phyloP scores from a whole-genome alignment of 2,888 invertebrate species.

The Actias luna region DNA sequence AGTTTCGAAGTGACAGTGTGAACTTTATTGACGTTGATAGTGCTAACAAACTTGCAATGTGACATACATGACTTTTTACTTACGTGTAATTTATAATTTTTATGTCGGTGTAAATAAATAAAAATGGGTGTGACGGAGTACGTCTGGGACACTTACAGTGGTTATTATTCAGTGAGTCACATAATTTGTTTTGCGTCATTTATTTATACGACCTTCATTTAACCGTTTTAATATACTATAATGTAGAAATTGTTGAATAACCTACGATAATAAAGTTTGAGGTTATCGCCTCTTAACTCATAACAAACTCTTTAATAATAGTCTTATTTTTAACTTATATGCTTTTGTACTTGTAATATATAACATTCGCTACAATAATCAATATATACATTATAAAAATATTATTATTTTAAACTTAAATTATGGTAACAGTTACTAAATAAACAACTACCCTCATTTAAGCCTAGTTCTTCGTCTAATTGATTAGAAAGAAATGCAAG shows the following conservation, averaged over 20 bases:
- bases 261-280: conserved; percentile 12
- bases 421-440: background rate
- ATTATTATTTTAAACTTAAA: background rate
- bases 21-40: conserved; percentile 43
- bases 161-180: conserved; percentile 73
- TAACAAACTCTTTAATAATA: conserved; percentile 39
- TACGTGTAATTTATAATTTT: conserved; percentile 42
- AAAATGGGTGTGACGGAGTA: conserved; percentile 77
- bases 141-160: conserved; percentile 76
- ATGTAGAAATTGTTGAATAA: conserved; percentile 1
- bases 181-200: conserved; percentile 22
- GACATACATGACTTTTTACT: conserved; percentile 31
- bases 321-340: background rate
- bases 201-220: conserved; percentile 17
- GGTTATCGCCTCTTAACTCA: conserved; percentile 9
- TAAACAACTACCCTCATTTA: conserved; percentile 8
- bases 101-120: conserved; percentile 44
- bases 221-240: conserved; percentile 19
- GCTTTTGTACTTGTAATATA: background rate
- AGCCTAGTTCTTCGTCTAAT: background rate
- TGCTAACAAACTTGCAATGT: conserved; percentile 36
- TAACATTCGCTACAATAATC: background rate
- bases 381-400: background rate
- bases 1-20: conserved; percentile 39
- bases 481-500: background rate